Evolutionary conservation across 2,888 invertebrate genomes (phyloP).

Genomic region (Yponomeuta sedellus): DNA sequence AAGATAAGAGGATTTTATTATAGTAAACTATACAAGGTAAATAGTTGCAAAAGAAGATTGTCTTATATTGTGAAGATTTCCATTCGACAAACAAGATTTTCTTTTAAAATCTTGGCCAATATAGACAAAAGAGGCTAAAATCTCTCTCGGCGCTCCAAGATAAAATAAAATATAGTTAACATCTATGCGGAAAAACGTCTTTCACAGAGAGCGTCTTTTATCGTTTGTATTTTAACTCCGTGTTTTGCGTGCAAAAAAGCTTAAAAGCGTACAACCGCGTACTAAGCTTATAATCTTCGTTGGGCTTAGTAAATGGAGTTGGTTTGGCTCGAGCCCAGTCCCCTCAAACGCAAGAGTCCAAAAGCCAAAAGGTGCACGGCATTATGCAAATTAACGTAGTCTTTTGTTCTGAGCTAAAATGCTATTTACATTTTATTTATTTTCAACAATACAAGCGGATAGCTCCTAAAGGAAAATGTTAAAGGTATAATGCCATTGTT

Average conservation of each 20-base stretch:
- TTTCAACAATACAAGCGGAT: conserved; percentile 44
- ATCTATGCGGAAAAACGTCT: background rate
- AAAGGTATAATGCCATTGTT: background rate
- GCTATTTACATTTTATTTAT: conserved; percentile 70
- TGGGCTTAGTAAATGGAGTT: conserved; percentile 53
- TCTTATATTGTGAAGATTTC: background rate
- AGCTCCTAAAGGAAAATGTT: conserved; percentile 8
- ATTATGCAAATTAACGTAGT: conserved; percentile 71
- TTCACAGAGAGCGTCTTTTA: conserved; percentile 3
- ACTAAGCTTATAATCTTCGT: conserved; percentile 64
- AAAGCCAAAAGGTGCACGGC: conserved; percentile 67
- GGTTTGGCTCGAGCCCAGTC: conserved; percentile 66
- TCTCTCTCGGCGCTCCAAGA: background rate
- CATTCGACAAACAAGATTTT: background rate
- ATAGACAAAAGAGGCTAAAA: background rate
- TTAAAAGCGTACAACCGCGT: conserved; percentile 30
- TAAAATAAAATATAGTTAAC: background rate
- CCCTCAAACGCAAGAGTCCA: conserved; percentile 39
- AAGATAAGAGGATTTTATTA: too few species aligned
- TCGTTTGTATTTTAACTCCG: conserved; percentile 3
- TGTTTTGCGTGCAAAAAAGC: conserved; percentile 10
- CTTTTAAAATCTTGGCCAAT: background rate
- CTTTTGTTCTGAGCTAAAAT: conserved; percentile 63
- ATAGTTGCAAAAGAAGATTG: too few species aligned
- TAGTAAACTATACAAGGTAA: too few species aligned